A percentile compares a stretch with the other conserved stretches of the same genome.
Conservation (phyloP, 2,888 invertebrate genomes). For the Galeopsomyia nigrocyanea region DNA sequence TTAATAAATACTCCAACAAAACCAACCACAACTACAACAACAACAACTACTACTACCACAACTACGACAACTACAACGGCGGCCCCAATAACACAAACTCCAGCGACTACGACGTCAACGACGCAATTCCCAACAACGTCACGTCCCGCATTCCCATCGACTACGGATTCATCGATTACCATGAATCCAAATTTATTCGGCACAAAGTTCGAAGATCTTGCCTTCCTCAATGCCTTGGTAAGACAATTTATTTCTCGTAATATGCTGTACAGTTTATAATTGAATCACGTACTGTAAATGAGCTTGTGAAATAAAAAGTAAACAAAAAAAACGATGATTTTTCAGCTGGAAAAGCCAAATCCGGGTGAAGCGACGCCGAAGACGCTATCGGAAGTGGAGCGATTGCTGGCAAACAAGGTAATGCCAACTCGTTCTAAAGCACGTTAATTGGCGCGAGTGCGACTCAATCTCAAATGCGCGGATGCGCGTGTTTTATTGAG, state of each 20-base stretch:
- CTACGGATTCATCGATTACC: constrained; percentile 20
- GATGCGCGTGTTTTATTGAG: neutral
- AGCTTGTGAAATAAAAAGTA: constrained; percentile 4
- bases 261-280: neutral
- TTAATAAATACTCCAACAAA: constrained; percentile 52
- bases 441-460: neutral
- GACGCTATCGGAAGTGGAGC: constrained; percentile 64
- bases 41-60: constrained; percentile 47
- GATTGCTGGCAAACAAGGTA: constrained; percentile 65
- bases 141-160: constrained; percentile 42
- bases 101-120: constrained; percentile 41
- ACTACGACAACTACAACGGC: constrained; percentile 51
- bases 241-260: constrained; percentile 9
- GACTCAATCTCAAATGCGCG: too few relatives aligned
- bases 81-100: constrained; percentile 44
- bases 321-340: constrained; percentile 27
- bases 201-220: constrained; percentile 71
- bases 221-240: constrained; percentile 76
- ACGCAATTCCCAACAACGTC: constrained; percentile 22
- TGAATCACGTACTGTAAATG: neutral
- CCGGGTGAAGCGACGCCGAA: constrained; percentile 56
- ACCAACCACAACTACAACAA: constrained; percentile 51
- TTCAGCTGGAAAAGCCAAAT: constrained; percentile 59
- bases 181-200: constrained; percentile 61
- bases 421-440: constrained; percentile 23